Evolutionary conservation across 2,113 vertebrate genomes (phyloP).

Genomic region (Baryphthengus martii): DNA sequence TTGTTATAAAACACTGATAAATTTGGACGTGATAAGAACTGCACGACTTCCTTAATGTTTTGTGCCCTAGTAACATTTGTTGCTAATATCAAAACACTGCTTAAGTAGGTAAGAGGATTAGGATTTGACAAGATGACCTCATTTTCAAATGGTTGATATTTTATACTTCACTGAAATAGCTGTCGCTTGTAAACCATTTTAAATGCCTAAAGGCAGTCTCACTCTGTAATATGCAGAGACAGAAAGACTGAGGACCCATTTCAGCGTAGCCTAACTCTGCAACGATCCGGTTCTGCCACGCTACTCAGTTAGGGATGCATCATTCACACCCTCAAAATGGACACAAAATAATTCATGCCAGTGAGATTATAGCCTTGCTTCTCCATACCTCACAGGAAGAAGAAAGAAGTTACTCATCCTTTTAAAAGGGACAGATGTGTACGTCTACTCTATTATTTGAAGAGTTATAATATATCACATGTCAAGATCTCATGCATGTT

Average conservation of each 20-base stretch:
- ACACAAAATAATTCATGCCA: background rate
- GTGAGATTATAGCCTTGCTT: background rate
- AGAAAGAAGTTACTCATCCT: background rate
- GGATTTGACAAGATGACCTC: conserved; percentile 23
- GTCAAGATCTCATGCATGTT: background rate
- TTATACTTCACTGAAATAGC: background rate
- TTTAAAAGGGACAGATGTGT: background rate
- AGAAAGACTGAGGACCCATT: background rate
- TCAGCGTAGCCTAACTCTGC: background rate
- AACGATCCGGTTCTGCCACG: background rate
- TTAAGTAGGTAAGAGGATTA: conserved; percentile 40
- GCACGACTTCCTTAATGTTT: background rate
- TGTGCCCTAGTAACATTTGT: background rate
- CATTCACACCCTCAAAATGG: background rate
- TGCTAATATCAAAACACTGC: background rate
- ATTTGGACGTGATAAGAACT: background rate
- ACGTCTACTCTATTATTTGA: background rate
- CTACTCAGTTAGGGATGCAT: background rate
- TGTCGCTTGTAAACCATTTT: conserved; percentile 11
- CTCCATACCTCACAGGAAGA: background rate
- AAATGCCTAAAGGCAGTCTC: conserved; percentile 2
- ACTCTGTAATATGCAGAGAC: background rate
- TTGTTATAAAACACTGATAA: background rate
- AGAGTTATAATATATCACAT: background rate
- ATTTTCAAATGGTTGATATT: conserved; percentile 30